A percentile compares a stretch with the other conserved stretches of the same genome.
phyloP scores from a whole-genome alignment of 1,140 invertebrate genomes.

The Mercenaria mercenaria region DNA sequence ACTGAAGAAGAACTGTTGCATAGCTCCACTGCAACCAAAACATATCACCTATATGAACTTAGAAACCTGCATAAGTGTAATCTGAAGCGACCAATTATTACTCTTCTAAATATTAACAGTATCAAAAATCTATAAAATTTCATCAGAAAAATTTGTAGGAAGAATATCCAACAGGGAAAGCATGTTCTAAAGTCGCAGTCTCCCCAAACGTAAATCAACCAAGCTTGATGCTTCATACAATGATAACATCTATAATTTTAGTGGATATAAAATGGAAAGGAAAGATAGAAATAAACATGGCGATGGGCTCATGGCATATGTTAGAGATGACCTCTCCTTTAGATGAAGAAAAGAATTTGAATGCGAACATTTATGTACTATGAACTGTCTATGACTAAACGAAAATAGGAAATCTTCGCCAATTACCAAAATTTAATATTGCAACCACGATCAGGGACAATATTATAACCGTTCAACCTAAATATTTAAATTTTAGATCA shows the following conservation, averaged over 20 bases:
- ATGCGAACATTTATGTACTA: background rate
- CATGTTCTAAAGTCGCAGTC: too few species aligned
- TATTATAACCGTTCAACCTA: background rate
- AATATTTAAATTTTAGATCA: background rate
- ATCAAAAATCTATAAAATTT: background rate
- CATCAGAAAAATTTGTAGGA: constrained; percentile 9
- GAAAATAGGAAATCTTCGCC: background rate
- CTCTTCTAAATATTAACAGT: background rate
- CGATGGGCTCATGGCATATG: background rate
- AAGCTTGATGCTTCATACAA: background rate
- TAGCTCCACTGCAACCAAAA: too few species aligned
- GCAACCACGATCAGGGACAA: background rate
- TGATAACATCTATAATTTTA: background rate
- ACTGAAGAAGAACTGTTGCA: too few species aligned
- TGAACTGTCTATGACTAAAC: background rate
- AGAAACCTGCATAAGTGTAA: too few species aligned
- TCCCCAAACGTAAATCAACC: too few species aligned
- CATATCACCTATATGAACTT: too few species aligned
- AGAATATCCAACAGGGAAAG: background rate
- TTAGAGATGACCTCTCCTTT: too few species aligned
- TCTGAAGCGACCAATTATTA: background rate
- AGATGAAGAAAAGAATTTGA: background rate
- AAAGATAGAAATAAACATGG: background rate
- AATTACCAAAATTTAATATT: background rate
- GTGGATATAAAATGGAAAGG: background rate